These are phyloP conservation scores for Nasonia oneida DNA, from an alignment of 2,888 invertebrate genomes.

Conservation along the genomic window DNA sequence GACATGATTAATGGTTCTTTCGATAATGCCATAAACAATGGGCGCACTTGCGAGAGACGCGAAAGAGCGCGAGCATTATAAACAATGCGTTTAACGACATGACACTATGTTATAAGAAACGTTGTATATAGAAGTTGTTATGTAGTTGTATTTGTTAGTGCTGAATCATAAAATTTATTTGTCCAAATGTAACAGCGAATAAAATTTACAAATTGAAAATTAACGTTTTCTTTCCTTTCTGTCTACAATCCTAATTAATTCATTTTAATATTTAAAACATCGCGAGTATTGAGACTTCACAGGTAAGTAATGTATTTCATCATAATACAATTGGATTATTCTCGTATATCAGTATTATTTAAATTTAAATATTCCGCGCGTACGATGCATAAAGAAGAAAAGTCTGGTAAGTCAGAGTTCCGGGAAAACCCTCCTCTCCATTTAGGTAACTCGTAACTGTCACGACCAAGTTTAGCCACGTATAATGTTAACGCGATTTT, in stretches of 20 bases:
- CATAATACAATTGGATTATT: not conserved
- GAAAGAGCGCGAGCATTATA: slow-evolving; percentile 16
- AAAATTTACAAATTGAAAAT: slow-evolving; percentile 29
- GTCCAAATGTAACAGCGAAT: slow-evolving; percentile 29
- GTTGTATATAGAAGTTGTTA: slow-evolving; percentile 39
- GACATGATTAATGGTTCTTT: slow-evolving; percentile 51
- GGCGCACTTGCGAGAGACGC: slow-evolving; percentile 14
- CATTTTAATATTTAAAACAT: not conserved
- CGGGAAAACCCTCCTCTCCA: slow-evolving; percentile 5
- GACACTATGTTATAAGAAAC: slow-evolving; percentile 25
- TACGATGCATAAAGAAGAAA: not conserved
- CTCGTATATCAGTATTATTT: not conserved
- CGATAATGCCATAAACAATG: slow-evolving; percentile 51
- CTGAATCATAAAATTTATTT: slow-evolving; percentile 34
- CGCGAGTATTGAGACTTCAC: no score
- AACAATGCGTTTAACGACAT: slow-evolving; percentile 45
- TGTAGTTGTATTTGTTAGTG: slow-evolving; percentile 38
- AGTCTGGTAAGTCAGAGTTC: not conserved
- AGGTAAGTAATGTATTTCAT: not conserved
- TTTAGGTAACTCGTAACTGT: not conserved
- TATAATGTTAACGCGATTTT: slow-evolving; percentile 30
- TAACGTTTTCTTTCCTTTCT: not conserved
- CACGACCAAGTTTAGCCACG: slow-evolving; percentile 18
- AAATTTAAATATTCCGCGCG: not conserved
- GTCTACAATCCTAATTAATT: not conserved